Evolutionary conservation across 2,113 vertebrate genomes (phyloP).

Genomic region (Neolamprologus tretocephalus): DNA sequence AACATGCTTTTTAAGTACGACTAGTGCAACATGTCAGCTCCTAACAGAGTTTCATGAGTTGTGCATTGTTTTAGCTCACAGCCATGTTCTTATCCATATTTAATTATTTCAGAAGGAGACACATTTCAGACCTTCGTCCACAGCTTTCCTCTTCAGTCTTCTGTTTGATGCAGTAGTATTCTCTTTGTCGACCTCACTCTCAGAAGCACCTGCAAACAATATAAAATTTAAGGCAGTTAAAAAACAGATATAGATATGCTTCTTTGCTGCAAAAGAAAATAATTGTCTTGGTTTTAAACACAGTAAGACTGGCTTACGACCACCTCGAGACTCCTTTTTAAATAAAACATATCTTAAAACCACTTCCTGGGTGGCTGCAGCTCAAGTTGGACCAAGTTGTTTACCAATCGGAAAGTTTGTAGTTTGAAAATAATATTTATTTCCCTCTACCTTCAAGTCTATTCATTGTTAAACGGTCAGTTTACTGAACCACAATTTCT

Average conservation of each 20-base stretch:
- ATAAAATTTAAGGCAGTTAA: accelerated
- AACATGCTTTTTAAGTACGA: accelerated
- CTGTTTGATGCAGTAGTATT: not conserved
- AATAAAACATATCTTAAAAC: accelerated
- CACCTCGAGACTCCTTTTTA: not conserved
- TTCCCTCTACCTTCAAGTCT: accelerated
- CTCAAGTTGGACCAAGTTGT: not conserved
- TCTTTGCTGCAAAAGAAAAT: accelerated
- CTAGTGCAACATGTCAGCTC: not conserved
- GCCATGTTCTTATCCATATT: constrained; percentile 13
- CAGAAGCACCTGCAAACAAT: constrained; percentile 27
- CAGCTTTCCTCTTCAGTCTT: constrained; percentile 66
- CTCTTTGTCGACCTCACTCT: not conserved
- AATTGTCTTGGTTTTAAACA: accelerated
- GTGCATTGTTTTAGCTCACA: no score
- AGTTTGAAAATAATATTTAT: not conserved
- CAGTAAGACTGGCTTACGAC: not conserved
- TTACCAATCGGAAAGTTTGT: accelerated
- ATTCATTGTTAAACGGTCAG: not conserved
- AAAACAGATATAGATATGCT: not conserved
- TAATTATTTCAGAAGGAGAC: constrained; percentile 12
- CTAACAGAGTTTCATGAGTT: not conserved
- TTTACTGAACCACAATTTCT: not conserved
- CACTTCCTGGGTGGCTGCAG: not conserved
- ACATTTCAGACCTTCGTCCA: constrained; percentile 62